Conservation (phyloP, 92 coral and sea anemone species). For the Paragorgia papillata region DNA sequence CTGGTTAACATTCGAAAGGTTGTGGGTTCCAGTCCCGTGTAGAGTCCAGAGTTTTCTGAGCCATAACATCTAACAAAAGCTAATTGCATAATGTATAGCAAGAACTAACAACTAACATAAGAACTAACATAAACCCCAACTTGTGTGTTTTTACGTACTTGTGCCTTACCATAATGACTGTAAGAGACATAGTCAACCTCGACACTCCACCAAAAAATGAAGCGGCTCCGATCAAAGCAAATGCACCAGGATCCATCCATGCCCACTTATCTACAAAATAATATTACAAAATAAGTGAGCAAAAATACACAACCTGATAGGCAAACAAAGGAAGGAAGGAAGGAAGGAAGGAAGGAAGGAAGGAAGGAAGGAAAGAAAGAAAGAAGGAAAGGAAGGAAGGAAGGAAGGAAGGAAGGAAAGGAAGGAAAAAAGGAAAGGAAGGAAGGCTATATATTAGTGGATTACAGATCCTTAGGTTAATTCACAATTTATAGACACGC, state of each 20-base stretch:
- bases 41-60: too few species aligned
- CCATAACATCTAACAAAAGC: too few species aligned
- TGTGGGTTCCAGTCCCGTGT: too few species aligned
- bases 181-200: slow-evolving; percentile 95
- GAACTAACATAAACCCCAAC: too few species aligned
- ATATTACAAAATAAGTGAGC: background rate
- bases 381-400: background rate
- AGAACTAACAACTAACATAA: too few species aligned
- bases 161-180: slow-evolving; percentile 96
- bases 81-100: too few species aligned
- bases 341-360: slow-evolving; percentile 1
- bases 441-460: too few species aligned
- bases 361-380: background rate
- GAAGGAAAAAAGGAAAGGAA: background rate
- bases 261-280: slow-evolving; percentile 84
- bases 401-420: background rate
- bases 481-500: too few species aligned
- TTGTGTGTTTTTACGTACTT: too few species aligned
- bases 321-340: slow-evolving; percentile 1
- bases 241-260: slow-evolving; percentile 99
- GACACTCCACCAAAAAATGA: slow-evolving; percentile 99
- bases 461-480: too few species aligned
- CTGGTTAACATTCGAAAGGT: too few species aligned
- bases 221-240: slow-evolving; percentile 97
- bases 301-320: too few species aligned